Evolutionary conservation across 92 coral and sea anemone genomes (phyloP), one percentile per base, ranked within the genome.

Genomic region (Porites lobata): DNA sequence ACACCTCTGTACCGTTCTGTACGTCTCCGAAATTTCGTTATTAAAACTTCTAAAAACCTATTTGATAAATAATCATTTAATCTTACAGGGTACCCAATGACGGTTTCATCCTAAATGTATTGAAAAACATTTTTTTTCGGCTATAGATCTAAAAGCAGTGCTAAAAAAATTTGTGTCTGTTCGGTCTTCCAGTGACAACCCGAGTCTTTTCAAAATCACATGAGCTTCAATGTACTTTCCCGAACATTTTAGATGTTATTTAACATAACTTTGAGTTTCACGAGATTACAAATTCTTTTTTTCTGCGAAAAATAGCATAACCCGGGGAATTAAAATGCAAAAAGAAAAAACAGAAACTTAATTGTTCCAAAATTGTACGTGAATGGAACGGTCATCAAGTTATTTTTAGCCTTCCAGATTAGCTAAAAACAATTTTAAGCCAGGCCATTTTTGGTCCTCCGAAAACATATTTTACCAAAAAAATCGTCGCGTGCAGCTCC

Each of bases 31-130:
- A 66, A 66, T 66, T 18, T 66, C 22, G 29, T 66, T 22, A 66
- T 66, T 66, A 66, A 66, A 66, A 66, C 72, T 38, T 66, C 29
- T 66, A 66, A 66, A 64, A 66, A 66, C 43, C 72, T 66, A 66
- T 66, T 67, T 18, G 20, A 67, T 67, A 67, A 67, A 67, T 67
- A 22, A 67, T 67, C 72, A 67, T 67, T 22, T 22, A 22, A 67
- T 67, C 72, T 67, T 67, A 22, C 72, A 67, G 72, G 72, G 50
- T 67, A 67, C 50, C 72, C 32, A 29, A 29, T 3, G 32, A 29
- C 32, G 3, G 32, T 29, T 29, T 29, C 32, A 29, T 29, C 32
- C 10, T 67, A 22, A 67, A 67, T 67, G 32, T 19, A 19, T 22
- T 19, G 38, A 69, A 69, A 22, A 69, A 9, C 9, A 1, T 69